These are phyloP conservation scores for Proteles cristata DNA, from an alignment of 2,113 vertebrate genomes.

Conservation along the genomic window DNA sequence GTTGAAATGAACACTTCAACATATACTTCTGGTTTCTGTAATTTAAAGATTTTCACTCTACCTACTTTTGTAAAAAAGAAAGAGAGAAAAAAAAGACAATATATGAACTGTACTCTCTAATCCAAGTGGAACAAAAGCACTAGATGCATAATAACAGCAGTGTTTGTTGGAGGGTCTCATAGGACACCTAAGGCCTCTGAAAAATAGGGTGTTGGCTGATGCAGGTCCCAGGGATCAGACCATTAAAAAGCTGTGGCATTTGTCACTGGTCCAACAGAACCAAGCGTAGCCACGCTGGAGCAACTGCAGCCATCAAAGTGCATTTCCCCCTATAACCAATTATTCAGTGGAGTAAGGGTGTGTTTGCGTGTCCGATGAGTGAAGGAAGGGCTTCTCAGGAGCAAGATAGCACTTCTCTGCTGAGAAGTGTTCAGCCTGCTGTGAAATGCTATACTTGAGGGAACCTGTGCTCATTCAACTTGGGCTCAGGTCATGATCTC, in stretches of 20 bases:
- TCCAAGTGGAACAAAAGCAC: constrained; percentile 63
- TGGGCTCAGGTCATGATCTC: no score
- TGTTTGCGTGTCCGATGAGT: not conserved
- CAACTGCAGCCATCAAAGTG: not conserved
- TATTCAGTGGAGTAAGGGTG: not conserved
- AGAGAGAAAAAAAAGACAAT: not conserved
- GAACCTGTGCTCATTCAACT: no score
- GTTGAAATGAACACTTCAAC: constrained; percentile 49
- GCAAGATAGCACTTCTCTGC: not conserved
- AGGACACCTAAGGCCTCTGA: constrained; percentile 69
- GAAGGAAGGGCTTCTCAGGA: not conserved
- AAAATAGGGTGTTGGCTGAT: constrained; percentile 72
- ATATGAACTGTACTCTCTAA: constrained; percentile 62
- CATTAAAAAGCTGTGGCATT: constrained; percentile 76
- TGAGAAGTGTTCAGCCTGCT: not conserved
- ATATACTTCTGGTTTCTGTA: constrained; percentile 47
- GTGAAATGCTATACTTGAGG: constrained; percentile 3
- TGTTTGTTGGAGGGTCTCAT: constrained; percentile 69
- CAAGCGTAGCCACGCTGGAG: constrained; percentile 38
- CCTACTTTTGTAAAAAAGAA: constrained; percentile 25
- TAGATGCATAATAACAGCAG: constrained; percentile 58
- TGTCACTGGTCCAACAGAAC: constrained; percentile 69
- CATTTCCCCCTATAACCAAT: not conserved
- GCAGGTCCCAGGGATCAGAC: constrained; percentile 60
- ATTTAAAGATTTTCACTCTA: constrained; percentile 52